Percentiles rank a stretch among this genome's conserved stretches.
Evolutionary conservation across 1,140 invertebrate species (phyloP).

Genomic region (Pseudomyrmex gracilis): DNA sequence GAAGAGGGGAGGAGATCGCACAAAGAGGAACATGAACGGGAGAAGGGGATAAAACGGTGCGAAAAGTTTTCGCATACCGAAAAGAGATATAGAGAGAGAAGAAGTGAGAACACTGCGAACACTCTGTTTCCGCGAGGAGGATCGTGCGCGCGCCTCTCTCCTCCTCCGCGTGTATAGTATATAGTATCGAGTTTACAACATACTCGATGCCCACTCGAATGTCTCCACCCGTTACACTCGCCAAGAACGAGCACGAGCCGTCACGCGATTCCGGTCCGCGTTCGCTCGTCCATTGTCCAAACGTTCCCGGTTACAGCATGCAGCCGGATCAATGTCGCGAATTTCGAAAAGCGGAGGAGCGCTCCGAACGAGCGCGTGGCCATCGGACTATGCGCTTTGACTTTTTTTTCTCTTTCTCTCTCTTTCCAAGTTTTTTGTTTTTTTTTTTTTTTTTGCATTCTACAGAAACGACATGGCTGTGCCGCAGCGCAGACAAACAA

Average conservation of each 20-base stretch:
- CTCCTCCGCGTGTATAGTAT: not conserved
- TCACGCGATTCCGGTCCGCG: conserved; percentile 7
- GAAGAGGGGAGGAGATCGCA: too few relatives aligned
- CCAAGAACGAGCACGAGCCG: not conserved
- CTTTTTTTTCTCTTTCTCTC: not conserved
- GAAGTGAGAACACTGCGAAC: not conserved
- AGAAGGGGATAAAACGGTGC: conserved; percentile 29
- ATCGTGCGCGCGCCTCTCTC: conserved; percentile 7
- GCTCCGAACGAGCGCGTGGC: not conserved
- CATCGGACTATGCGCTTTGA: not conserved
- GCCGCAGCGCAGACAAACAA: not conserved
- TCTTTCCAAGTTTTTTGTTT: conserved; percentile 2
- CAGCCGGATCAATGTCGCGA: conserved; percentile 46
- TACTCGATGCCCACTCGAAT: conserved; percentile 26
- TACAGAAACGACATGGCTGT: not conserved
- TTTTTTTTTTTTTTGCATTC: conserved; percentile 1
- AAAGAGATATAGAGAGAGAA: not conserved
- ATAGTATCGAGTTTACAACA: conserved; percentile 14
- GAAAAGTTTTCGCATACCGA: conserved; percentile 56
- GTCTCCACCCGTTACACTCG: conserved; percentile 30
- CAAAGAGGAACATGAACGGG: conserved; percentile 44
- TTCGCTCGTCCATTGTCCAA: conserved; percentile 51
- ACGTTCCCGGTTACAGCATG: conserved; percentile 9
- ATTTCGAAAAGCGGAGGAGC: conserved; percentile 24
- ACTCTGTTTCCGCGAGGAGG: not conserved